These are phyloP conservation scores for Platygyra sinensis DNA, from an alignment of 64 coral and sea anemone genomes.

Conservation along the genomic window DNA sequence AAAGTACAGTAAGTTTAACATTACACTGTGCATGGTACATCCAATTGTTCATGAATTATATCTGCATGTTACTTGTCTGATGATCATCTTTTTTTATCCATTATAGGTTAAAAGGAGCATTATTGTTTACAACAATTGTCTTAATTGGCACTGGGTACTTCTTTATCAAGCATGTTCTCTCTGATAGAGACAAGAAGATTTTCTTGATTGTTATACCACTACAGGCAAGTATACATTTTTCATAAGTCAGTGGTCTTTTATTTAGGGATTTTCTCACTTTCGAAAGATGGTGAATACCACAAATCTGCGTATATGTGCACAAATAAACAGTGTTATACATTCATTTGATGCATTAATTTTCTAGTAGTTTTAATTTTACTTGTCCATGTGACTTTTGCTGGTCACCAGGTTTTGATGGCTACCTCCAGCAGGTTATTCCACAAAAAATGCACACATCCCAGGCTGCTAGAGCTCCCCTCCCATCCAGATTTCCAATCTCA, in stretches of 20 bases:
- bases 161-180: slow-evolving; percentile 97
- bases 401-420: not conserved
- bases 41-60: too few species aligned
- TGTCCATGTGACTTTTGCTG: not conserved
- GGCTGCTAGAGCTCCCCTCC: too few species aligned
- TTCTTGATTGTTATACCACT: slow-evolving; percentile 97
- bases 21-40: too few species aligned
- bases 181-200: slow-evolving; percentile 95
- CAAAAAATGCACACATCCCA: too few species aligned
- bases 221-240: slow-evolving; percentile 58
- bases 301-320: not conserved
- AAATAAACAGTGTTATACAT: not conserved
- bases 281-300: not conserved
- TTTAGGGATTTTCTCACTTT: not conserved
- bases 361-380: not conserved
- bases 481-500: too few species aligned
- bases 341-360: not conserved
- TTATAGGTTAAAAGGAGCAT: slow-evolving; percentile 88
- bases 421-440: too few species aligned
- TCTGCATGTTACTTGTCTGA: too few species aligned
- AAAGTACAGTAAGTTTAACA: too few species aligned
- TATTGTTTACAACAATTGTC: slow-evolving; percentile 93
- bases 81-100: not conserved
- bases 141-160: slow-evolving; percentile 97
- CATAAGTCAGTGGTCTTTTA: not conserved